Evolutionary conservation across 2,113 vertebrate species (phyloP).

Genomic region (Notarius lentiginosus): DNA sequence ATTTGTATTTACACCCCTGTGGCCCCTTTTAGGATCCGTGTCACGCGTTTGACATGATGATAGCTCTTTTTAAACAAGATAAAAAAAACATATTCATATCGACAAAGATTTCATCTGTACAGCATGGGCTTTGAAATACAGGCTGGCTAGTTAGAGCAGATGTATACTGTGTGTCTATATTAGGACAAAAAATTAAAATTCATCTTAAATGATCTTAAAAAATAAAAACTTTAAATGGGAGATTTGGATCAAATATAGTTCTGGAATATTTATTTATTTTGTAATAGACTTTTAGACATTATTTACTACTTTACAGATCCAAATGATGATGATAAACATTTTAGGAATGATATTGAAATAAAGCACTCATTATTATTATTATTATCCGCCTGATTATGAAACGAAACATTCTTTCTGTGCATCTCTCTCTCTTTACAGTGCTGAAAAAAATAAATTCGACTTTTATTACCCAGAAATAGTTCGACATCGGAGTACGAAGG

Average conservation of each 20-base stretch:
- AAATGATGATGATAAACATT: background rate
- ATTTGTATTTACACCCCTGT: slow-evolving; percentile 70
- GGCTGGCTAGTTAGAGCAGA: slow-evolving; percentile 63
- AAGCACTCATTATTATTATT: background rate
- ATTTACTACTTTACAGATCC: background rate
- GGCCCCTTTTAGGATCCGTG: slow-evolving; percentile 63
- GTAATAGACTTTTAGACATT: background rate
- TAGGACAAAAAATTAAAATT: slow-evolving; percentile 50
- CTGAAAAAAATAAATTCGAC: background rate
- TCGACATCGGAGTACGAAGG: slow-evolving; percentile 55
- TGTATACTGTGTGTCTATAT: slow-evolving; percentile 51
- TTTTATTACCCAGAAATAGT: slow-evolving; percentile 38
- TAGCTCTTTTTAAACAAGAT: slow-evolving; percentile 70
- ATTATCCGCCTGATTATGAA: slow-evolving; percentile 24
- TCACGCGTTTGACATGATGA: slow-evolving; percentile 69
- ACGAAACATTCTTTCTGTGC: slow-evolving; percentile 10
- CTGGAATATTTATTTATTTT: background rate
- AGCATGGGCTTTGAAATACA: slow-evolving; percentile 62
- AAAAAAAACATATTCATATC: slow-evolving; percentile 64
- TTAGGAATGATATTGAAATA: slow-evolving; percentile 7
- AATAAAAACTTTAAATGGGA: background rate
- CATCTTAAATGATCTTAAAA: background rate
- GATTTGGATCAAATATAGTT: background rate
- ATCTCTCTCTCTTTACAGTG: slow-evolving; percentile 10
- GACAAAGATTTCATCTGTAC: slow-evolving; percentile 73